Percentiles rank a stretch among this genome's conserved stretches.
Conservation (phyloP, 2,797 vertebrate species). For the Orientallactaga sibirica region DNA sequence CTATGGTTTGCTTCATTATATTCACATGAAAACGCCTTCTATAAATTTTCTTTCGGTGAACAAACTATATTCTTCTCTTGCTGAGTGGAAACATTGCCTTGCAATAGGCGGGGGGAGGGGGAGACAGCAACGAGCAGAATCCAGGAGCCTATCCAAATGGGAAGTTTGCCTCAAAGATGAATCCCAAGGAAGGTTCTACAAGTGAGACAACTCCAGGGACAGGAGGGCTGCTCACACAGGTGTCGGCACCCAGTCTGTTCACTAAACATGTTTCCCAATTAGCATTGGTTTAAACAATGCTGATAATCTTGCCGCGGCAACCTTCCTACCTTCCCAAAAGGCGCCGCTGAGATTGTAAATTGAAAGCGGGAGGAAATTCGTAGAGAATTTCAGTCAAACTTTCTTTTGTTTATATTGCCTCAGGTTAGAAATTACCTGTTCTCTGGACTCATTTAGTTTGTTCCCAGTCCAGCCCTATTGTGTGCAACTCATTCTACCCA, state of each 20-base stretch:
- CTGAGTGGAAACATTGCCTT: conserved; percentile 5
- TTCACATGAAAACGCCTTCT: not conserved
- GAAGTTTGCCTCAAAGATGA: conserved; percentile 25
- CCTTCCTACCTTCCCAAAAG: conserved; percentile 65
- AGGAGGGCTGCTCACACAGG: conserved; percentile 81
- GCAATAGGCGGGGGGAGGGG: not conserved
- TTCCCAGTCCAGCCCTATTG: conserved; percentile 64
- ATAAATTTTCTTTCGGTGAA: conserved; percentile 44
- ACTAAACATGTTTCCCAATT: conserved; percentile 80
- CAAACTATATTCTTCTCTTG: conserved; percentile 15
- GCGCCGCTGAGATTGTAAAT: conserved; percentile 80
- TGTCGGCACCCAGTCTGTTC: conserved; percentile 72
- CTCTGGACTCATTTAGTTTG: conserved; percentile 11
- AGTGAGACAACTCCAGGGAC: not conserved
- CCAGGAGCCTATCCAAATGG: conserved; percentile 10
- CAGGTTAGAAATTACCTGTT: conserved; percentile 74
- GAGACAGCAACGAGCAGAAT: not conserved
- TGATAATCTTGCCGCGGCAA: conserved; percentile 75
- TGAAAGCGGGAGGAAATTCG: conserved; percentile 79
- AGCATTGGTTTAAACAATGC: conserved; percentile 86
- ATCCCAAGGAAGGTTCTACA: conserved; percentile 46
- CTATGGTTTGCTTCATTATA: not conserved
- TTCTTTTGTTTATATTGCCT: conserved; percentile 86
- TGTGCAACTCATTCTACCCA: conserved; percentile 12
- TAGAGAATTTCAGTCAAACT: conserved; percentile 84